Evolutionary conservation across 1,140 invertebrate genomes (phyloP).

Genomic region (Dreissena polymorpha): DNA sequence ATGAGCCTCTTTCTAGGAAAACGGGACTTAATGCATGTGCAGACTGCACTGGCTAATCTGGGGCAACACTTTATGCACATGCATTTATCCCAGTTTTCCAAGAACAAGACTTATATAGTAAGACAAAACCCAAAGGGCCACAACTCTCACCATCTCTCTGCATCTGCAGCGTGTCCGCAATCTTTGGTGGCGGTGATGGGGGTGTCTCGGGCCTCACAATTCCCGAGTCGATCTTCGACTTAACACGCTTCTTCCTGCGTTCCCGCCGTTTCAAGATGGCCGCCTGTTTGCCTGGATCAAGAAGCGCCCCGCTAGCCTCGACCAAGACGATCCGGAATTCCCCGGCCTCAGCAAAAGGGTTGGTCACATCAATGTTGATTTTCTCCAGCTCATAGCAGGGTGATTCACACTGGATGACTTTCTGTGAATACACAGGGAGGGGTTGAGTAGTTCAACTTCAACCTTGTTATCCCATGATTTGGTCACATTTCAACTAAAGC

Average conservation of each 20-base stretch:
- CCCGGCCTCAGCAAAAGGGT: conserved; percentile 74
- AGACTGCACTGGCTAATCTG: too few relatives aligned
- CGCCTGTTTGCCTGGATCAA: conserved; percentile 59
- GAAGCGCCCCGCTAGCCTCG: conserved; percentile 67
- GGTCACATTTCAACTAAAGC: too few relatives aligned
- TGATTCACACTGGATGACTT: conserved; percentile 71
- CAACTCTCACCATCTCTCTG: conserved; percentile 51
- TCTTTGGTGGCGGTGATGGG: conserved; percentile 57
- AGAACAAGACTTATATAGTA: too few relatives aligned
- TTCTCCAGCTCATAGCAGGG: conserved; percentile 77
- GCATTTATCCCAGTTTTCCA: too few relatives aligned
- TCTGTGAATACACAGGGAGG: conserved; percentile 62
- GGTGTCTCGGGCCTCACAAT: conserved; percentile 67
- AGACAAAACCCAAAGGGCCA: too few relatives aligned
- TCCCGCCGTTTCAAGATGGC: conserved; percentile 63
- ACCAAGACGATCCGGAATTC: conserved; percentile 75
- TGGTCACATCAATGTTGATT: conserved; percentile 74
- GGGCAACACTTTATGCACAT: too few relatives aligned
- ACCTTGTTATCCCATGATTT: too few relatives aligned
- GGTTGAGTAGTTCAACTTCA: background rate
- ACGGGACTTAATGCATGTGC: too few relatives aligned
- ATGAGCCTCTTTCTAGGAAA: too few relatives aligned
- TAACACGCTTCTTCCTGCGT: conserved; percentile 64
- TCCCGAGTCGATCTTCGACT: conserved; percentile 69
- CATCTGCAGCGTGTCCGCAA: conserved; percentile 51